Evolutionary conservation across 1,140 invertebrate species (phyloP).

Genomic region (Triops longicaudatus): DNA sequence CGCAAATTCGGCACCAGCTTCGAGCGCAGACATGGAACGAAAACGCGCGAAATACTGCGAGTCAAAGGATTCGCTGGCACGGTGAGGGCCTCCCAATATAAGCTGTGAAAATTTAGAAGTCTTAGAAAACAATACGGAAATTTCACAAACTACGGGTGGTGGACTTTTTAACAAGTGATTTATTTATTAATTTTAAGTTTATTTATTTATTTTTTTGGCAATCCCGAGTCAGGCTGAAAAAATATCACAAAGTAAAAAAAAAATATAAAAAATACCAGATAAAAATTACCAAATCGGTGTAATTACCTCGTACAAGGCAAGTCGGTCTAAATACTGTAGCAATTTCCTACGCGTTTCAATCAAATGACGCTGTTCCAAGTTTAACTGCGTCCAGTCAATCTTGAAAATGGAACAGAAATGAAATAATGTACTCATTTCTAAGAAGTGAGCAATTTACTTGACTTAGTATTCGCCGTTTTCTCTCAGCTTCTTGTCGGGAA

Average conservation of each 20-base stretch:
- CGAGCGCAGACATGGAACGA: slow-evolving; percentile 46
- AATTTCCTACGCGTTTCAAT: slow-evolving; percentile 50
- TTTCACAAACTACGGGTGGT: too few species aligned
- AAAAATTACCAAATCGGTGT: too few species aligned
- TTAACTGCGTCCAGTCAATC: slow-evolving; percentile 41
- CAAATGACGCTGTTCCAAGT: slow-evolving; percentile 50
- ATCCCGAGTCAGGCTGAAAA: too few species aligned
- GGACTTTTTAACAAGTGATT: too few species aligned
- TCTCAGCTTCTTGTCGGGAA: slow-evolving; percentile 9
- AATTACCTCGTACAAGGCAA: slow-evolving; percentile 54
- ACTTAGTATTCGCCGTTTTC: slow-evolving; percentile 5
- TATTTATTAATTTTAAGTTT: background rate
- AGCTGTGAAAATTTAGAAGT: slow-evolving; percentile 25
- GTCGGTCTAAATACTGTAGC: slow-evolving; percentile 52
- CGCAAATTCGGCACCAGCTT: slow-evolving; percentile 54
- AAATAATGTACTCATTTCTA: too few species aligned
- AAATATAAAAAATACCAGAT: too few species aligned
- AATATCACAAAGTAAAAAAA: too few species aligned
- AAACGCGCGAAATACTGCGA: slow-evolving; percentile 51
- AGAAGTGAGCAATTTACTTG: slow-evolving; percentile 21
- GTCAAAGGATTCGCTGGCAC: slow-evolving; percentile 45
- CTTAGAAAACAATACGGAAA: too few species aligned
- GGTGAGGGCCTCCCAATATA: slow-evolving; percentile 42
- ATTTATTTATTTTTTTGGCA: too few species aligned
- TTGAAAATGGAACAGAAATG: slow-evolving; percentile 26